Base-by-base conservation (phyloP, 2,797 vertebrate species). In the Percopsis omiscomaycus region DNA sequence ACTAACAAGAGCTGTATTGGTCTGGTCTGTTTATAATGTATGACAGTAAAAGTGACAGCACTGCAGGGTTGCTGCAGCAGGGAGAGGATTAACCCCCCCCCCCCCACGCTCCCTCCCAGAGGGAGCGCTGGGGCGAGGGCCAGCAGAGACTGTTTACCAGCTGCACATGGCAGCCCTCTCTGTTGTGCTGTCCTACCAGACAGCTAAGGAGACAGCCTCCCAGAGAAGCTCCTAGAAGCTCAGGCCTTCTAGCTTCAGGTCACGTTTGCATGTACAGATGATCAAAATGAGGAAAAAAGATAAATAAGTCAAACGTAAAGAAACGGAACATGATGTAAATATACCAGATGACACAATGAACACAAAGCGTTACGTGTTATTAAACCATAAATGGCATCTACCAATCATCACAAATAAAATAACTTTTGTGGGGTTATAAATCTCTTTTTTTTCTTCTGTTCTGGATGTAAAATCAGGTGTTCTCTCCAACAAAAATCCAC, bases 51-150 rank as follows among this genome's bases (percentile, higher is more conserved):
- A 22, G n/a, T 46, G 57, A 10, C 55, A 56, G 62, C 66, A 74
- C 56, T 73, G 59, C 3, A 28, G 75, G 67, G 42, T 79, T 67
- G 50, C 37, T 50, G 65, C 73, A 64, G 71, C 71, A 74, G 62
- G 54, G 3, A 4, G 56, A 12, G 29, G 65, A 65, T 77, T 77
- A 66, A 65, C 44, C 57, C 53, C 14, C 53, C 62, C 64, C 64
- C 58, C 55, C n/a, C 61, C 56, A 68, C 67, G 52, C 61, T 61
- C 56, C 51, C 56, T 76, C 75, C 64, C 54, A 1, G 67, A 71
- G 76, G 64, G 54, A 28, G 30, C 69, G 67, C 32, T 48, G 55
- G 59, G 57, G 12, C 29, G 42, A 15, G 9, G 46, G 46, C 55
- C 27, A n/a, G 48, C 28, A 71, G 53, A 64, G 37, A 51, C 61